These are phyloP conservation scores for Bufotes viridis DNA, from an alignment of 2,797 vertebrate genomes.

Conservation along the genomic window DNA sequence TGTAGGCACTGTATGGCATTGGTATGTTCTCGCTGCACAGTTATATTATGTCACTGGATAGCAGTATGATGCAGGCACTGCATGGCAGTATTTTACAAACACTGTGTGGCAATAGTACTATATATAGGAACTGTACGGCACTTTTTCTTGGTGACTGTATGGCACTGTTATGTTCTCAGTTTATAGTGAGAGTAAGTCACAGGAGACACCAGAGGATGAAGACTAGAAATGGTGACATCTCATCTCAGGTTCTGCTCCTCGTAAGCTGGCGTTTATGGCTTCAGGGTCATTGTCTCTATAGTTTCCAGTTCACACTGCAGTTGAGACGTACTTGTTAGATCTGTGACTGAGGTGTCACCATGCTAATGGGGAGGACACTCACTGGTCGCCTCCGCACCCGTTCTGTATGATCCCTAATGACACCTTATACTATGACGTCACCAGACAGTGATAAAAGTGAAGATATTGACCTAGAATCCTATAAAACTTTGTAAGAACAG, in stretches of 20 bases:
- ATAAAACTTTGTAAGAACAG: no score
- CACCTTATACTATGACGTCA: background rate
- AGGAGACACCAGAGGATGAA: no score
- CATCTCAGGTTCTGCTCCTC: background rate
- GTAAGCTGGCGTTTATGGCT: background rate
- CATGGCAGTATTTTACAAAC: no score
- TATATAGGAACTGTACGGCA: no score
- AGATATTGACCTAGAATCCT: no score
- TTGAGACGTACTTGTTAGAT: constrained; percentile 24
- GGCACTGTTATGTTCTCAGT: no score
- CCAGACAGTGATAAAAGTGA: background rate
- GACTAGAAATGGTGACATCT: no score
- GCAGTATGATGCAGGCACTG: background rate
- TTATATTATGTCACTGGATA: background rate
- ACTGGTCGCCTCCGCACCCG: background rate
- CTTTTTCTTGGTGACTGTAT: no score
- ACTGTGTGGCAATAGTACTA: no score
- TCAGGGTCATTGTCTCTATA: background rate
- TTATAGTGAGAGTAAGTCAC: no score
- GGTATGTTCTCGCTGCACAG: no score
- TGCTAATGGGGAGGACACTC: no score
- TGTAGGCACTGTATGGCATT: background rate
- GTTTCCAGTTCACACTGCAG: background rate
- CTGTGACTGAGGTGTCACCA: constrained; percentile 20
- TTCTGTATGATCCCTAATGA: background rate